Base-by-base conservation (phyloP, 23 tunicate genomes). In the Trididemnum nubilum region DNA sequence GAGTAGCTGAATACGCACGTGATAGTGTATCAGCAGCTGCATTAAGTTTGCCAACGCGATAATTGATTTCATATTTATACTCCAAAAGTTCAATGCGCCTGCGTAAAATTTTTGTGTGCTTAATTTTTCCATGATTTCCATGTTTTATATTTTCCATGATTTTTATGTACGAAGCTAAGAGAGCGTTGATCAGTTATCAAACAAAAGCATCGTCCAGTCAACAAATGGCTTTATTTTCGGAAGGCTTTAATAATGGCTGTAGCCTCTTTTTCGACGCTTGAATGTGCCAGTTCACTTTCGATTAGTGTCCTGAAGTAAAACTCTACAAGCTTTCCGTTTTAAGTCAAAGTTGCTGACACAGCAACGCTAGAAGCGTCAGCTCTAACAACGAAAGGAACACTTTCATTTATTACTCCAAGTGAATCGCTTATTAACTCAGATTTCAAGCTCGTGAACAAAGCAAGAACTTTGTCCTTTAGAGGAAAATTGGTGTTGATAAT, bases 181-280 rank as follows among this genome's bases (percentile, higher is more conserved):
- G 76, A 65, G 7, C 65, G 27, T 66, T 81, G 85, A 69, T 81
- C 79, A 4, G 83, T 78, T 7, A 78, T 27, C 35, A 78, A 36
- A 5, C 3, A 2, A 26, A 78, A 60, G 35, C 9, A 37, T 63
- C 76, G 36, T 15, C 73, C 33, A 22, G 51, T 24, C 5, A 78
- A 36, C 79, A 23, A n/a, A n/a, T n/a, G n/a, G n/a, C n/a, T n/a
- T 79, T 79, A 78, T 66, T 78, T 66, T 26, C 76, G 4, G 25
- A 34, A 23, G 15, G 83, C 76, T 66, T 78, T 37, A 36, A 78
- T 78, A 9, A 78, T 18, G n/a, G 83, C 76, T n/a, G n/a, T n/a
- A n/a, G n/a, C n/a, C n/a, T n/a, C n/a, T n/a, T n/a, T n/a, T n/a
- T n/a, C n/a, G n/a, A n/a, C n/a, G n/a, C n/a, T n/a, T n/a, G n/a